These are phyloP conservation scores for Acleris literana DNA, from an alignment of 2,888 invertebrate genomes.

Conservation along the genomic window DNA sequence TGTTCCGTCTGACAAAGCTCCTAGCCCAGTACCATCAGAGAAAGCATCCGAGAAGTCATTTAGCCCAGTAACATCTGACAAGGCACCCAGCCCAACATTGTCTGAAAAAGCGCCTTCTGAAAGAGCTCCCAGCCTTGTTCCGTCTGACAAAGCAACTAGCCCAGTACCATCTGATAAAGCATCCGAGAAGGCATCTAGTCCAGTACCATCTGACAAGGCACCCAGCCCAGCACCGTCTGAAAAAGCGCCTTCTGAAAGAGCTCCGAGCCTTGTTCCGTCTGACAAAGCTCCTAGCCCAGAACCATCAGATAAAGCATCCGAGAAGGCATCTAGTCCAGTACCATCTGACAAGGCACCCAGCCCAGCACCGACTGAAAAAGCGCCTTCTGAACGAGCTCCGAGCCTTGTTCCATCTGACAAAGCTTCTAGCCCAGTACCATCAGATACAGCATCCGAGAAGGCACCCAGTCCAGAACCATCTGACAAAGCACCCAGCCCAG, in stretches of 20 bases:
- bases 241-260: constrained; percentile 24
- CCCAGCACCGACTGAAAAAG: constrained; percentile 31
- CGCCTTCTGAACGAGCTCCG: constrained; percentile 32
- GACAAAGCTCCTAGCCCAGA: not conserved
- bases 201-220: constrained; percentile 27
- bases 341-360: constrained; percentile 29
- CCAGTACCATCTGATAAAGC: constrained; percentile 30
- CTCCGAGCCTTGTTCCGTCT: constrained; percentile 16
- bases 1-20: not conserved
- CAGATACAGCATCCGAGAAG: constrained; percentile 7
- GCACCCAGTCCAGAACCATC: constrained; percentile 19
- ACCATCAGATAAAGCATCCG: constrained; percentile 12
- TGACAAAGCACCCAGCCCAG: constrained; percentile 17
- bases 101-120: constrained; percentile 21
- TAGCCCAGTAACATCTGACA: constrained; percentile 1
- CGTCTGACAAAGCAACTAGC: constrained; percentile 31
- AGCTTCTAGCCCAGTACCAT: constrained; percentile 26
- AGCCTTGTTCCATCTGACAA: constrained; percentile 18
- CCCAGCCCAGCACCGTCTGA: constrained; percentile 33
- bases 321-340: constrained; percentile 34
- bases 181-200: constrained; percentile 21
- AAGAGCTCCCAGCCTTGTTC: constrained; percentile 8
- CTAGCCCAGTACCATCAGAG: not conserved
- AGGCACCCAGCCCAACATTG: constrained; percentile 6
- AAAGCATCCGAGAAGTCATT: too few species aligned